Conservation (phyloP, 2,113 vertebrate genomes). For the Channa argus region DNA sequence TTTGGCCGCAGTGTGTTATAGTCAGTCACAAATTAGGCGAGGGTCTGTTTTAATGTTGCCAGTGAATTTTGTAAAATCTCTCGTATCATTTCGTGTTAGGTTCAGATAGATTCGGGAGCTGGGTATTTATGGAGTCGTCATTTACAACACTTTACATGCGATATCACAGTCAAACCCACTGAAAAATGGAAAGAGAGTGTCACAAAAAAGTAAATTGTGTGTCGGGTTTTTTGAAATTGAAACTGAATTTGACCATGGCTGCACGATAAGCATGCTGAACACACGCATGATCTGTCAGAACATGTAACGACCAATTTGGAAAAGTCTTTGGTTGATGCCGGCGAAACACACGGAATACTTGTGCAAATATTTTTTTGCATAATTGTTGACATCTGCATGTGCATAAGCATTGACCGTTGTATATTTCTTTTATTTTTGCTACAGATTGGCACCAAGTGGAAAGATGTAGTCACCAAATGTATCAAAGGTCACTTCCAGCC, state of each 20-base stretch:
- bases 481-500: constrained; percentile 96
- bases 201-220: too few relatives aligned
- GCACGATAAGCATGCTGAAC: too few relatives aligned
- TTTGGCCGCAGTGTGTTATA: constrained; percentile 16
- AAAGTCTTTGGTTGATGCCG: too few relatives aligned
- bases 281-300: too few relatives aligned
- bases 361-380: neutral
- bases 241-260: too few relatives aligned
- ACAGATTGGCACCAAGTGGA: constrained; percentile 94
- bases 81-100: neutral
- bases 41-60: neutral
- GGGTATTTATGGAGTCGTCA: neutral
- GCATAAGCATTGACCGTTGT: constrained; percentile 3
- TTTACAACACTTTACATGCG: neutral
- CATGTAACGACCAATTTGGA: too few relatives aligned
- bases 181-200: too few relatives aligned
- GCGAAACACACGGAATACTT: neutral
- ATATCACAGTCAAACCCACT: too few relatives aligned
- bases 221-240: too few relatives aligned
- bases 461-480: constrained; percentile 95
- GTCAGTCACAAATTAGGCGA: constrained; percentile 17
- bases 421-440: constrained; percentile 1
- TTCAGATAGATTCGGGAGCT: neutral
- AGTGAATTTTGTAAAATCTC: neutral
- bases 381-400: neutral